Conservation (phyloP, 2,888 invertebrate species). For the Tridacna crocea region DNA sequence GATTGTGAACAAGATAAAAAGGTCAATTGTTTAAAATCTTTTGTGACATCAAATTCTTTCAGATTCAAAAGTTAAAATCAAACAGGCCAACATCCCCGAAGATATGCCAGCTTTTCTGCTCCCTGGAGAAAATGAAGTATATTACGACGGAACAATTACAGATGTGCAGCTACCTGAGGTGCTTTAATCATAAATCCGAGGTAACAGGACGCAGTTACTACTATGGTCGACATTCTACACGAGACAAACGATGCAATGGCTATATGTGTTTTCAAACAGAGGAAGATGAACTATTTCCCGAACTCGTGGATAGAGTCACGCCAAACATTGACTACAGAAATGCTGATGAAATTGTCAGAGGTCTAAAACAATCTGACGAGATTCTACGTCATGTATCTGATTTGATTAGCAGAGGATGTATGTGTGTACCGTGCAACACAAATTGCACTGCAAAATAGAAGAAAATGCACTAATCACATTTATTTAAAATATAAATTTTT, state of each 20-base stretch:
- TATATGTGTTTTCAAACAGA: background rate
- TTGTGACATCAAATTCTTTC: no score
- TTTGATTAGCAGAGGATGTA: background rate
- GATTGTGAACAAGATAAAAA: no score
- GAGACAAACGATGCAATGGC: background rate
- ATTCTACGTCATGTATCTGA: background rate
- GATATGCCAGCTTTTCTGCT: background rate
- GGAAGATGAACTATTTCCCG: background rate
- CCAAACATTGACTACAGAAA: background rate
- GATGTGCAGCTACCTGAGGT: background rate
- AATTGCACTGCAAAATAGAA: background rate
- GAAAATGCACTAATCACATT: no score
- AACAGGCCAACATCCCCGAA: background rate
- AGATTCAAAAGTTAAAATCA: no score
- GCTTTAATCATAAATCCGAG: background rate
- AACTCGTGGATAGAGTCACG: background rate
- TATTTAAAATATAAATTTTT: no score
- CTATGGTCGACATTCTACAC: background rate
- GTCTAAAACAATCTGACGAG: background rate
- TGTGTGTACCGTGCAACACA: background rate
- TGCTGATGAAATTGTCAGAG: background rate
- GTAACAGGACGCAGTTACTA: no score
- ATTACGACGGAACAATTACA: background rate
- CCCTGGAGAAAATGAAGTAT: background rate
- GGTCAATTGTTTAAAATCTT: no score